A percentile compares a stretch with the other conserved stretches of the same genome.
Evolutionary conservation across 2,797 vertebrate genomes (phyloP).

Genomic region (Hafferia zeledoni): DNA sequence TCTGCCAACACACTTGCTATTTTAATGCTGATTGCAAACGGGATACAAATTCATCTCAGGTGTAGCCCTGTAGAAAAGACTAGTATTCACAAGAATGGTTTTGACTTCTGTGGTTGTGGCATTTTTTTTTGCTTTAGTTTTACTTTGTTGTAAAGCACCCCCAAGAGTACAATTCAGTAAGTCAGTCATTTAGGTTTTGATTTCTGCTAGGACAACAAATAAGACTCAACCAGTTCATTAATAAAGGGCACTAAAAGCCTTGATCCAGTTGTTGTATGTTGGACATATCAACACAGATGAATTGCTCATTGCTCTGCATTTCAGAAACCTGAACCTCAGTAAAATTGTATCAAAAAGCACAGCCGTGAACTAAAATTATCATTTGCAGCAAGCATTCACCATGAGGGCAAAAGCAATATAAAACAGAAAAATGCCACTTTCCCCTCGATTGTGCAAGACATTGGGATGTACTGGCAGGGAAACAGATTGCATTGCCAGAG

Average conservation of each 20-base stretch:
- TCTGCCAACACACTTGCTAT: constrained; percentile 44
- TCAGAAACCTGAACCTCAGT: background rate
- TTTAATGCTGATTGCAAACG: constrained; percentile 29
- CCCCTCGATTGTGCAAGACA: background rate
- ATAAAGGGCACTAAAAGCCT: background rate
- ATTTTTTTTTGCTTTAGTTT: background rate
- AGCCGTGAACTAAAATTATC: background rate
- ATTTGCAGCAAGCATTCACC: background rate
- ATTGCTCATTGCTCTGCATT: background rate
- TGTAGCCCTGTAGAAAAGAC: background rate
- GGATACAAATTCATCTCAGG: background rate
- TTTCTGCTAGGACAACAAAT: background rate
- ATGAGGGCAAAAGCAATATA: background rate
- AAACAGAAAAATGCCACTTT: background rate
- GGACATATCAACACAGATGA: background rate
- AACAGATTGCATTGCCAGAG: background rate
- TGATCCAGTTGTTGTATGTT: background rate
- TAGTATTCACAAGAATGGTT: background rate
- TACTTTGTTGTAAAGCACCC: background rate
- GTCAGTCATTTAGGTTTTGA: background rate
- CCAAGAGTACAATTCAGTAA: background rate
- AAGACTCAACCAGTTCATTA: background rate
- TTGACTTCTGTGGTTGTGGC: background rate
- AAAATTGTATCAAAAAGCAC: background rate
- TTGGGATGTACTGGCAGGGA: background rate